These are phyloP conservation scores for Pelobates cultripes DNA, from an alignment of 2,797 vertebrate species.

Conservation along the genomic window DNA sequence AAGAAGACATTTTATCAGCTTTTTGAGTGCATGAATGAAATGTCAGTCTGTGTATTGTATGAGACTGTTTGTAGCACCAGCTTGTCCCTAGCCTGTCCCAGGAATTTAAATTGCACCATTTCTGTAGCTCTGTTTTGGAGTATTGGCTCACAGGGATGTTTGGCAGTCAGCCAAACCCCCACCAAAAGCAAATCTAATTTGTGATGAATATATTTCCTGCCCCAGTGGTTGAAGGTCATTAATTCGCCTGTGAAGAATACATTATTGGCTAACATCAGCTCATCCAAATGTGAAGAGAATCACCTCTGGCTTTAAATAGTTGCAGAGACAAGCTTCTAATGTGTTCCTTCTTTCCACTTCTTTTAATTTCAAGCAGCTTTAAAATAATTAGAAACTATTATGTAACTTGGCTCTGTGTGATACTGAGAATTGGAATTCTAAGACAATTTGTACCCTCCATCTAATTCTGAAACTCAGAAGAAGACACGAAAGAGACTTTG, in stretches of 20 bases:
- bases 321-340: constrained; percentile 9
- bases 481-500: too few species aligned
- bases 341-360: constrained; percentile 8
- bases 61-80: constrained; percentile 2
- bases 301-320: constrained; percentile 20
- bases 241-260: constrained; percentile 32
- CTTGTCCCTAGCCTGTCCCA: constrained; percentile 8
- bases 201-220: constrained; percentile 17
- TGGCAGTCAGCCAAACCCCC: too few species aligned
- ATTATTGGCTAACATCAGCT: constrained; percentile 1
- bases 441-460: too few species aligned
- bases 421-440: too few species aligned
- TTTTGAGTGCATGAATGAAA: too few species aligned
- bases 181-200: too few species aligned
- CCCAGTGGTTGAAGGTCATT: neutral
- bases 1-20: too few species aligned
- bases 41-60: too few species aligned
- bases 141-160: constrained; percentile 7
- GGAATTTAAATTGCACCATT: constrained; percentile 29
- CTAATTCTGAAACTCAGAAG: too few species aligned
- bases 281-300: neutral
- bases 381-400: too few species aligned
- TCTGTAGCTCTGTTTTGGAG: constrained; percentile 16
- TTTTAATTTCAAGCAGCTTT: constrained; percentile 28
- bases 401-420: too few species aligned